Percentiles rank a stretch among this genome's conserved stretches.
These are phyloP conservation scores for Butorides virescens DNA, from an alignment of 2,113 vertebrate genomes.

Conservation along the genomic window DNA sequence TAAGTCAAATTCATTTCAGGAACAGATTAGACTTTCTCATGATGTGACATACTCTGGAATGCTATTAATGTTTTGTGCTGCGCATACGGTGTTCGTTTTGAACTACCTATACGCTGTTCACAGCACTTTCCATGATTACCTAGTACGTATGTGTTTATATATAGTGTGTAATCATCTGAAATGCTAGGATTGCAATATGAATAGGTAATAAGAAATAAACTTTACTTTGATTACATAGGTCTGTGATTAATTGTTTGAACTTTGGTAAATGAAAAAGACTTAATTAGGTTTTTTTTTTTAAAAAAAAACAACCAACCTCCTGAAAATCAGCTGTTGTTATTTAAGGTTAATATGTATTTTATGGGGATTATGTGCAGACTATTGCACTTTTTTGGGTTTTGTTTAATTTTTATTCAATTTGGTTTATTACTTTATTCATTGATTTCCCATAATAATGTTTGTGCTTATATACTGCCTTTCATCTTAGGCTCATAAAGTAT, in stretches of 20 bases:
- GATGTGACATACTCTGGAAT: not conserved
- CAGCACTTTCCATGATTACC: slow-evolving; percentile 17
- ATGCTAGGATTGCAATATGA: slow-evolving; percentile 44
- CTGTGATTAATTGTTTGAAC: slow-evolving; percentile 63
- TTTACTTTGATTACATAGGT: slow-evolving; percentile 38
- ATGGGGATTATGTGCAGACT: not conserved
- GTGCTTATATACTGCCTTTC: slow-evolving; percentile 34
- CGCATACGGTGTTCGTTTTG: not conserved
- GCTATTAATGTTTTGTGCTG: slow-evolving; percentile 5
- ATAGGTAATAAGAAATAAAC: slow-evolving; percentile 52
- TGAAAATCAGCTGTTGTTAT: not conserved
- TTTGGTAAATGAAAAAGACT: slow-evolving; percentile 23
- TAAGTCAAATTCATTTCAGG: slow-evolving; percentile 28
- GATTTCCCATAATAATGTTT: slow-evolving; percentile 44
- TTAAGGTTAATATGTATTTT: not conserved
- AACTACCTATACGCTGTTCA: not conserved
- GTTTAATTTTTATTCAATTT: not conserved
- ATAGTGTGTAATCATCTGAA: slow-evolving; percentile 63
- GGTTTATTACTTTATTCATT: slow-evolving; percentile 51
- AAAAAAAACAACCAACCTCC: not conserved
- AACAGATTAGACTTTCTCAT: not conserved
- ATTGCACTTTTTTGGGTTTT: not conserved
- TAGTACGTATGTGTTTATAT: slow-evolving; percentile 26
- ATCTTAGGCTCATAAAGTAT: not conserved
- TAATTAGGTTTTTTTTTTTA: not conserved